Evolutionary conservation across 2,113 vertebrate species (phyloP).

Genomic region (Oriolus oriolus): DNA sequence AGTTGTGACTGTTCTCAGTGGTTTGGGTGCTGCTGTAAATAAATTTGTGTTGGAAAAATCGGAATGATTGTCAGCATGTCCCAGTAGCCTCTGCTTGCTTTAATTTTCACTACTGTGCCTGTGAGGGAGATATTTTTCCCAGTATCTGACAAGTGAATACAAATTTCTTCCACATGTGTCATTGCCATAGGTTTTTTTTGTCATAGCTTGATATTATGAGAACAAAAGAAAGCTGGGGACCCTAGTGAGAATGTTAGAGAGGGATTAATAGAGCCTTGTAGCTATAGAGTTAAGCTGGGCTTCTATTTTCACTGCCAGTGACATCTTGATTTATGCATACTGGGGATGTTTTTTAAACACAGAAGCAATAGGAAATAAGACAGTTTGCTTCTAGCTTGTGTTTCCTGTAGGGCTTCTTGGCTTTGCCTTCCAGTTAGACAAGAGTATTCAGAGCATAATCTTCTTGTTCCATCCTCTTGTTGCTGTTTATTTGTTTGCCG

Average conservation of each 20-base stretch:
- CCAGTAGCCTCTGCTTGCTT: not conserved
- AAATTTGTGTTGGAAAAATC: not conserved
- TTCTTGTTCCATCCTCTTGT: not conserved
- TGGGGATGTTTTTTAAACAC: slow-evolving; percentile 50
- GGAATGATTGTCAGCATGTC: not conserved
- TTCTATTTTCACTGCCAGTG: slow-evolving; percentile 32
- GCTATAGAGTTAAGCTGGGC: slow-evolving; percentile 53
- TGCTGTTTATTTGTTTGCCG: not conserved
- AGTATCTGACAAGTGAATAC: not conserved
- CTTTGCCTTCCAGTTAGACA: slow-evolving; percentile 1
- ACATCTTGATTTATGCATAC: slow-evolving; percentile 56
- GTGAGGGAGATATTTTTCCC: not conserved
- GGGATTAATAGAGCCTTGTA: slow-evolving; percentile 52
- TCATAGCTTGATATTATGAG: not conserved
- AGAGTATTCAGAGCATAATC: not conserved
- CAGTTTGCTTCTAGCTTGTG: not conserved
- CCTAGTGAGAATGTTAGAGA: slow-evolving; percentile 1
- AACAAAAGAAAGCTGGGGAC: slow-evolving; percentile 28
- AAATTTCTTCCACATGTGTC: not conserved
- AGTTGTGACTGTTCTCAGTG: not conserved
- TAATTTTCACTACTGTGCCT: not conserved
- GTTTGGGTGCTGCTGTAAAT: not conserved
- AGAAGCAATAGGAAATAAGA: slow-evolving; percentile 40
- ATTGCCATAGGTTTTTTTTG: not conserved
- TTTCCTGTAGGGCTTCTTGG: slow-evolving; percentile 33